Base-by-base conservation (phyloP, 2,797 vertebrate species). In the Danionella dracula region DNA sequence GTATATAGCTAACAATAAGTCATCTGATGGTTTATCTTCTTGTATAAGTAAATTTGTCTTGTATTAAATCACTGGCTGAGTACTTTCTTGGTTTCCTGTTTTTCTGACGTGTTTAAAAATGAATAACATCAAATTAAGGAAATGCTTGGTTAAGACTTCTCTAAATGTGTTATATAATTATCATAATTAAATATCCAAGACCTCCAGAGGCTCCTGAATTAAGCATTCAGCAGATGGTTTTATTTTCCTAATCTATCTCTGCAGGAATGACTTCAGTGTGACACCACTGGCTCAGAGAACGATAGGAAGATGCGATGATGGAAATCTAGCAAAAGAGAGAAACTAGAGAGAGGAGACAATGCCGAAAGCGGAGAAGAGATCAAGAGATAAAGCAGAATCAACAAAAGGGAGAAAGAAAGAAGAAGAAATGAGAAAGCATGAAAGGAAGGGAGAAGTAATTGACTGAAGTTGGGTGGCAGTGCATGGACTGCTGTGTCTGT, bases 361-460 rank as follows among this genome's bases (percentile, higher is more conserved):
- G 29, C 40, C 45, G 59, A 41, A 59, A 70, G 57, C 41, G 64
- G 23, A 74, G 51, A 65, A 63, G 8, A 57, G 32, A 79, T 70
- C 68, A 70, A 76, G 67, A 77, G 45, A 72, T 67, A 74, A 73
- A 75, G 66, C 32, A 11, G 41, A 29, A 64, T 56, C 29, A 51
- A 76, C 37, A 77, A 75, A 76, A 73, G 78, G 71, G 56, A 68
- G 70, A 72, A 76, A 71, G 76, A 70, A 74, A 73, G 53, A 66
- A 75, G 64, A 71, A 66, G 80, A 73, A 79, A 68, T 76, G 61
- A 79, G 76, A 51, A 74, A 72, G 42, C 51, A 54, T 76, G 73
- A 79, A 76, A 78, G 76, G 81, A 80, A 81, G 68, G 80, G 66
- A 75, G 59, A 54, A 81, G 78, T 81, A 78, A 76, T 72, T 75